Conservation (phyloP, 2,888 invertebrate species). For the Gasteruption jaculator region DNA sequence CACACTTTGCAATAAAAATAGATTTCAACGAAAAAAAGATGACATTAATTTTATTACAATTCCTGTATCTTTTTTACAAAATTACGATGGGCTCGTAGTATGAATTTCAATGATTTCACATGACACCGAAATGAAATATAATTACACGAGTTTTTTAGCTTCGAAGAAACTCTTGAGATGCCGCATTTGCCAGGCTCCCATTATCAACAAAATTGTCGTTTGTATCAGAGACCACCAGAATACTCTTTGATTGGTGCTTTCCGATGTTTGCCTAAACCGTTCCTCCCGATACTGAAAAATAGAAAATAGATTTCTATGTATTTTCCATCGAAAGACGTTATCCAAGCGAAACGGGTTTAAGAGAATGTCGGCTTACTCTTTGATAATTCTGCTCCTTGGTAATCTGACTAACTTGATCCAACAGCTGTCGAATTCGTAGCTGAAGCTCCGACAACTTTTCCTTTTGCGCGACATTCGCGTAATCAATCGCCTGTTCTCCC, state of each 20-base stretch:
- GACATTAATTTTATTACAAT: no score
- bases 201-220: slow-evolving; percentile 80
- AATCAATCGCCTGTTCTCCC: slow-evolving; percentile 97
- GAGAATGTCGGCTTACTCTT: slow-evolving; percentile 60
- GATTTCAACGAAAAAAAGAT: no score
- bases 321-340: slow-evolving; percentile 1
- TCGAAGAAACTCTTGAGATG: slow-evolving; percentile 99
- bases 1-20: no score
- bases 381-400: slow-evolving; percentile 99
- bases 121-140: neutral
- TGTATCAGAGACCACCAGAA: slow-evolving; percentile 97
- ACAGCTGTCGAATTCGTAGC: slow-evolving; percentile 85
- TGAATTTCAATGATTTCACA: no score
- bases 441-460: slow-evolving; percentile 96
- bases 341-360: slow-evolving; percentile 6
- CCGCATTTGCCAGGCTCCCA: slow-evolving; percentile 99
- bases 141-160: slow-evolving; percentile 94
- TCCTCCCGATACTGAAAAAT: slow-evolving; percentile 87
- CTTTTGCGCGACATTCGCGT: slow-evolving; percentile 94
- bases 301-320: slow-evolving; percentile 21
- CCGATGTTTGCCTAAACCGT: slow-evolving; percentile 94
- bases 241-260: slow-evolving; percentile 93
- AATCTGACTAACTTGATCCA: slow-evolving; percentile 98
- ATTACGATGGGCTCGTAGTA: no score
- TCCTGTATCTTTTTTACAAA: no score